These are phyloP conservation scores for Pithys albifrons DNA, from an alignment of 2,113 vertebrate genomes.

Conservation along the genomic window DNA sequence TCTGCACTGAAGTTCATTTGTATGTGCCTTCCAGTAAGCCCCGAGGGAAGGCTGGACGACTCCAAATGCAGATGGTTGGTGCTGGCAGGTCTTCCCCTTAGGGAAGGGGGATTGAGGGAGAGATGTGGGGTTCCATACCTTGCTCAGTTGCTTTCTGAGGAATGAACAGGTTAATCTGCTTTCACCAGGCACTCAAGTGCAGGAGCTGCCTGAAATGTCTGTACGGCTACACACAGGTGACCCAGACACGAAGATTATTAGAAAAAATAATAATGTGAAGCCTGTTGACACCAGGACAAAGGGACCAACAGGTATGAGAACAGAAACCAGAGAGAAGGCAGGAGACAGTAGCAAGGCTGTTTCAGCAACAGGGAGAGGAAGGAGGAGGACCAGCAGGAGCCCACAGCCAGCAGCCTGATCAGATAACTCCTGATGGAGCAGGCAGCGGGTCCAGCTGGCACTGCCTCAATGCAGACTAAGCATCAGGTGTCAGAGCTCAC, in stretches of 20 bases:
- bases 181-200: background rate
- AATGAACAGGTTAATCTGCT: background rate
- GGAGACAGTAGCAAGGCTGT: background rate
- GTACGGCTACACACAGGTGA: background rate
- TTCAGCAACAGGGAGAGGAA: background rate
- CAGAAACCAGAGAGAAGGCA: background rate
- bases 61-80: background rate
- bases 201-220: background rate
- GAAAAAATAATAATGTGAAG: background rate
- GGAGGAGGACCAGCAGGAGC: background rate
- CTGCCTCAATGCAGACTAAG: background rate
- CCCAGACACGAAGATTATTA: background rate
- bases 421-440: background rate
- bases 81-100: background rate
- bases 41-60: background rate
- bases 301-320: background rate
- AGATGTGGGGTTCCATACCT: background rate
- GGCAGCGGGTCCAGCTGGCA: background rate
- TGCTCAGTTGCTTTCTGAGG: background rate
- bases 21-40: background rate
- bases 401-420: background rate
- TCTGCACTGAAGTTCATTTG: background rate
- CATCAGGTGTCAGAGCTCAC: constrained; percentile 32
- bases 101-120: background rate
- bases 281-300: background rate